Evolutionary conservation across 2,888 invertebrate species (phyloP), one percentile per base, ranked within the genome.

Genomic region (Tetragonisca angustula): DNA sequence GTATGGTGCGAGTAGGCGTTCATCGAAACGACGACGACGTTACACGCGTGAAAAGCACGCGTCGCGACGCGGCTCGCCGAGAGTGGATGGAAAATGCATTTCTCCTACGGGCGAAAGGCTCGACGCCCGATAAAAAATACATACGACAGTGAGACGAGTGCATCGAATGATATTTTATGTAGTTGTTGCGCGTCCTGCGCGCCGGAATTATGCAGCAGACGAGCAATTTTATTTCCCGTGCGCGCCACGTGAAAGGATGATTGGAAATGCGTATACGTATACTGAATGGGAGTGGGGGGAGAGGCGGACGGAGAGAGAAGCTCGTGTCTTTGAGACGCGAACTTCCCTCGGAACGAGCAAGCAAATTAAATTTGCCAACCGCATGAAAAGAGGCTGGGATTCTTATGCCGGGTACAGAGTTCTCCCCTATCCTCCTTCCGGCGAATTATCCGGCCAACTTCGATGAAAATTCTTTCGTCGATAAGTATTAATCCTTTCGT

Each of bases 141-240:
- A 79, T 62, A 27, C n/a, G 67, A 59, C 52, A 65, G 32, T 65
- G 64, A 21, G 62, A 62, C 50, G 72, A 32, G 64, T 62, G 67
- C 67, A 72, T 84, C 70, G 71, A 75, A 75, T n/a, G 74, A 84
- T 84, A 67, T 84, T 84, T 78, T 84, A 84, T 78, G 84, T 71
- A 84, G 73, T 43, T 70, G 69, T 61, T 56, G 67, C 70, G n/a
- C 59, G 13, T 54, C 52, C 68, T 50, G 21, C 49, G 9, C 27
- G 24, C 15, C 50, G 75, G 56, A 83, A 83, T 83, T 82, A 83
- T 83, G 83, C 83, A 71, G 67, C 50, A 72, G 67, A 19, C 71
- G 71, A 56, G 76, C 71, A 71, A 83, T 76, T 83, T 83, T 72
- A 72, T 81, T 71, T 82, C 24, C 76, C 71, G 59, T 27, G 24